Evolutionary conservation across 1,140 invertebrate genomes (phyloP).

Genomic region (Dendrolimus kikuchii): DNA sequence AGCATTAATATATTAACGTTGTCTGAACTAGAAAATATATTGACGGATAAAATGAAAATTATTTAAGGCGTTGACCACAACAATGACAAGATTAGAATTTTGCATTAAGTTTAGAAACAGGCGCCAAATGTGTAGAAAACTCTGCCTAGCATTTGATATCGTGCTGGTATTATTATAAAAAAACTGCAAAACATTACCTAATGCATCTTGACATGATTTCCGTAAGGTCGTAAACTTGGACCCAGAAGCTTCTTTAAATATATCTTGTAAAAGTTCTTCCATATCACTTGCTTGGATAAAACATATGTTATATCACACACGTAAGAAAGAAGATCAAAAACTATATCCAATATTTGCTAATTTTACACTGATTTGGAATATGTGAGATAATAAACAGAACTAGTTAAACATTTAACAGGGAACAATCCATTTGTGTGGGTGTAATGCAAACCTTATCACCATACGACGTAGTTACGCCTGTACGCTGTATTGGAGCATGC

Average conservation of each 20-base stretch:
- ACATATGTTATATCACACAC: slow-evolving; percentile 13
- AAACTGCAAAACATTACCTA: slow-evolving; percentile 72
- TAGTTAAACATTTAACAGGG: slow-evolving; percentile 6
- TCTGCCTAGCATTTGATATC: too few relatives aligned
- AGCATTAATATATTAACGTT: too few relatives aligned
- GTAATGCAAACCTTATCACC: slow-evolving; percentile 14
- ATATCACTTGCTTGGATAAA: slow-evolving; percentile 64
- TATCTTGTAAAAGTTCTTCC: slow-evolving; percentile 87
- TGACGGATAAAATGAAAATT: too few relatives aligned
- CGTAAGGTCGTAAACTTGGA: slow-evolving; percentile 80
- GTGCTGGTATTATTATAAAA: too few relatives aligned
- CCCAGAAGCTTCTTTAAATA: slow-evolving; percentile 83
- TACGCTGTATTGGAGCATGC: slow-evolving; percentile 17
- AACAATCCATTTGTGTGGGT: slow-evolving; percentile 16
- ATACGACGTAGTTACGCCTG: slow-evolving; percentile 10
- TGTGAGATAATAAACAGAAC: neutral
- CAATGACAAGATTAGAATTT: too few relatives aligned
- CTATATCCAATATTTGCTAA: neutral
- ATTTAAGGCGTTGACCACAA: too few relatives aligned
- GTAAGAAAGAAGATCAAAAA: neutral
- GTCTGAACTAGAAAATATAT: too few relatives aligned
- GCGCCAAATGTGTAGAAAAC: too few relatives aligned
- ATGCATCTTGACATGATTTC: slow-evolving; percentile 85
- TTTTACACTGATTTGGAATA: slow-evolving; percentile 4
- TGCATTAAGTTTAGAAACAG: too few relatives aligned